Percentiles rank a stretch among this genome's conserved stretches.
Conservation (phyloP, 2,113 vertebrate species). For the Formicarius rufipectus region DNA sequence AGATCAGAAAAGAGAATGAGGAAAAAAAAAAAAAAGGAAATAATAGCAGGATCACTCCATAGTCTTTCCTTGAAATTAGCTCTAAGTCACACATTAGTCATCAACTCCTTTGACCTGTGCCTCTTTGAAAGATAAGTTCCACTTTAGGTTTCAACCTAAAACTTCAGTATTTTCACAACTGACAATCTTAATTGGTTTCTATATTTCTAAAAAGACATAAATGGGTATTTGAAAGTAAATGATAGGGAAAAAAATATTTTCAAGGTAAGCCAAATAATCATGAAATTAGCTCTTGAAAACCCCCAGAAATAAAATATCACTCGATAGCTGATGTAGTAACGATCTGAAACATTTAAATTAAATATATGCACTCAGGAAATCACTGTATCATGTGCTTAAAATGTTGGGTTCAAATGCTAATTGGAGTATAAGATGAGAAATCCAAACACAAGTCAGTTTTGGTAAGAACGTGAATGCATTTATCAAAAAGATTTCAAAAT, state of each 20-base stretch:
- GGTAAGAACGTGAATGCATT: conserved; percentile 40
- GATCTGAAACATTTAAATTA: conserved; percentile 41
- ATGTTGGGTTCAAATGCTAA: conserved; percentile 57
- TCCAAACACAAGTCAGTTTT: conserved; percentile 63
- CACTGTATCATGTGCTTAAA: conserved; percentile 26
- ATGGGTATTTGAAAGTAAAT: conserved; percentile 18
- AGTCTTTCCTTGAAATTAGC: conserved; percentile 40
- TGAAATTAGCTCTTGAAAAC: conserved; percentile 27
- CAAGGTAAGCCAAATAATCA: conserved; percentile 30
- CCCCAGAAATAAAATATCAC: not conserved
- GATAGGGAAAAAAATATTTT: conserved; percentile 1
- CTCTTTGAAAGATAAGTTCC: conserved; percentile 47
- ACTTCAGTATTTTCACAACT: conserved; percentile 29
- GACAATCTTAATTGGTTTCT: conserved; percentile 57
- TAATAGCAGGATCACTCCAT: not conserved
- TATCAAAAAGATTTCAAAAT: conserved; percentile 68
- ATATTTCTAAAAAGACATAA: not conserved
- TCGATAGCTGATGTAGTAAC: not conserved
- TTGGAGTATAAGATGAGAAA: conserved; percentile 47
- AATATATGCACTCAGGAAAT: conserved; percentile 7
- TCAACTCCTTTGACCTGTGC: conserved; percentile 65
- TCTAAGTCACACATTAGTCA: conserved; percentile 59
- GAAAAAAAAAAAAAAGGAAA: not conserved
- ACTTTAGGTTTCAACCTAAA: conserved; percentile 55
- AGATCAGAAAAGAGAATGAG: not conserved